Evolutionary conservation across 2,797 vertebrate genomes (phyloP), one percentile per base, ranked within the genome.

Genomic region (Phalloptychus januarius): DNA sequence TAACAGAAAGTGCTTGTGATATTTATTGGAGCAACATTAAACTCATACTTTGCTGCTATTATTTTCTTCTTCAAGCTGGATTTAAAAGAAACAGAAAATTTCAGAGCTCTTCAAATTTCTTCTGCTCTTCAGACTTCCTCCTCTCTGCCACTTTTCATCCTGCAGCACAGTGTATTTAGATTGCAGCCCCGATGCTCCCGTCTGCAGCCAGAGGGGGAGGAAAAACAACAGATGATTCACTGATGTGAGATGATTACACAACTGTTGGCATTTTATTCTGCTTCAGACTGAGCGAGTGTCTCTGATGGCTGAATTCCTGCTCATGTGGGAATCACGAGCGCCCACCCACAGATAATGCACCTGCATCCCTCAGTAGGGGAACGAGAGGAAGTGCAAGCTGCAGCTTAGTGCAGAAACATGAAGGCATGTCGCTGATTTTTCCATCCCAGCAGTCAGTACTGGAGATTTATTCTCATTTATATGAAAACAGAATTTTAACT

Each of bases 231-330:
- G 70, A 77, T 79, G 56, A 82, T 46, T 82, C 72, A 72, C 75
- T 85, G 71, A 83, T 77, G 75, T 87, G 81, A 83, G 65, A 75
- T 75, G 78, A 82, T 79, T 78, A 70, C 50, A 77, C 75, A 83
- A 81, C 72, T 67, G 54, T 77, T 33, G 74, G 70, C 65, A 75
- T 84, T 85, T 74, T 83, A 61, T 72, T 77, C 58, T 73, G 70
- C 75, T 81, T 50, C 75, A 42, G 61, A 69, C 69, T 71, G 63
- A 74, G 56, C 61, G 50, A 46, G 13, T 52, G 23, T 25, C 61
- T 81, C 42, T 83, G 79, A 76, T 42, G 67, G 48, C 63, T 77
- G 77, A 74, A 61, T 71, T 74, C 15, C 8, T 13, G 33, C 76
- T 85, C 76, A 61, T 71, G 38, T 69, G 72, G 75, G 77, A 75